Evolutionary conservation across 2,888 invertebrate species (phyloP).

Genomic region (Lampropteryx suffumata): DNA sequence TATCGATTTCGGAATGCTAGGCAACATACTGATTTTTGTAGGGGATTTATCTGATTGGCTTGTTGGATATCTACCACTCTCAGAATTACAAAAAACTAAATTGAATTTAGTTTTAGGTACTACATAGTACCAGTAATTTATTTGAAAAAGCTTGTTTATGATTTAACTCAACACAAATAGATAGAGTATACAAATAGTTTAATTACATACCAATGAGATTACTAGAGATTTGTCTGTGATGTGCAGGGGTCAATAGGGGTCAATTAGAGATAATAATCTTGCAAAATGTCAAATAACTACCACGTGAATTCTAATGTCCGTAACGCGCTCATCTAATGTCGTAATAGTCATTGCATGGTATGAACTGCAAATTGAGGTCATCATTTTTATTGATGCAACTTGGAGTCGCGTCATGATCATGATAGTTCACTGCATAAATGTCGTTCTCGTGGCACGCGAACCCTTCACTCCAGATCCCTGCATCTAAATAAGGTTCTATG

Average conservation of each 20-base stretch:
- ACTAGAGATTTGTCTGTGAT: constrained; percentile 21
- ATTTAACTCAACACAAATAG: too few species aligned
- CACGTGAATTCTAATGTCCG: constrained; percentile 43
- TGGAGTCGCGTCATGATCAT: constrained; percentile 44
- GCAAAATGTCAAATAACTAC: constrained; percentile 58
- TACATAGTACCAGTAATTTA: too few species aligned
- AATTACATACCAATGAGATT: too few species aligned
- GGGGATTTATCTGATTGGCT: too few species aligned
- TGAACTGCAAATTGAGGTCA: constrained; percentile 47
- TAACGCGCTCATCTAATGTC: constrained; percentile 52
- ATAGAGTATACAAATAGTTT: too few species aligned
- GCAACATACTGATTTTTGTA: too few species aligned
- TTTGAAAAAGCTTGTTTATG: too few species aligned
- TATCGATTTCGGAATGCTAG: too few species aligned
- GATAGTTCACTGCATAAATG: constrained; percentile 45
- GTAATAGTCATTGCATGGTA: constrained; percentile 43
- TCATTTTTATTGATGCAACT: constrained; percentile 58
- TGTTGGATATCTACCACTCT: too few species aligned
- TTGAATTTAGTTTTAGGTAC: too few species aligned
- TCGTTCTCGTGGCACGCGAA: constrained; percentile 46
- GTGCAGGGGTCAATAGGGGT: constrained; percentile 53
- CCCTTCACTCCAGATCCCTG: constrained; percentile 32
- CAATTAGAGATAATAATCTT: constrained; percentile 49
- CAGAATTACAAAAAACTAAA: too few species aligned
- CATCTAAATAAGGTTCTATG: constrained; percentile 17